Percentiles rank a stretch among this genome's conserved stretches.
These are phyloP conservation scores for Nothobranchius furzeri DNA, from an alignment of 2,113 vertebrate genomes.

Conservation along the genomic window DNA sequence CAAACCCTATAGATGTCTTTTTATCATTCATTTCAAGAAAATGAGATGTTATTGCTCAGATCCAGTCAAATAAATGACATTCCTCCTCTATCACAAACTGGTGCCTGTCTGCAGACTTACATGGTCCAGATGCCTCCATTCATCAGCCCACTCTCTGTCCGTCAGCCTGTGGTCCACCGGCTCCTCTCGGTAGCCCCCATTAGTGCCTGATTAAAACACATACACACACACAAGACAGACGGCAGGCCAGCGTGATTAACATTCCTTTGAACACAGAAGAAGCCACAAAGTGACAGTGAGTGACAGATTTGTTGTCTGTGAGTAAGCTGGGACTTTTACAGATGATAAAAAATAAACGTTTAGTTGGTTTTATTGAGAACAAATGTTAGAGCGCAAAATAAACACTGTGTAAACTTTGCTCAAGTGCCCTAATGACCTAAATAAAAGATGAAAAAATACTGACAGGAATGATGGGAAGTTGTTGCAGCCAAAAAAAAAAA, in stretches of 20 bases:
- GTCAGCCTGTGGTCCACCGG: slow-evolving; percentile 97
- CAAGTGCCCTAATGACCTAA: background rate
- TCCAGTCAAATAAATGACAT: slow-evolving; percentile 35
- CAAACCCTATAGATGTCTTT: too few species aligned
- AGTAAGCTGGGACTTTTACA: background rate
- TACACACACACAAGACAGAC: slow-evolving; percentile 38
- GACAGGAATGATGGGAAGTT: slow-evolving; percentile 11
- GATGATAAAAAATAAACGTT: background rate
- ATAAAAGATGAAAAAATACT: background rate
- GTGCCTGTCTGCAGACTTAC: slow-evolving; percentile 79
- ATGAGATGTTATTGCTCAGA: background rate
- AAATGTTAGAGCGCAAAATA: background rate
- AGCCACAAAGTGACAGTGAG: slow-evolving; percentile 38
- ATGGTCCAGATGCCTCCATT: slow-evolving; percentile 99
- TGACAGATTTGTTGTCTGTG: slow-evolving; percentile 5
- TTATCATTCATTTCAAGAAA: slow-evolving; percentile 11
- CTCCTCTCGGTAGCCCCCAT: slow-evolving; percentile 94
- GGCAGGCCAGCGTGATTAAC: slow-evolving; percentile 53
- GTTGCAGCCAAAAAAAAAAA: background rate
- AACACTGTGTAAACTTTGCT: background rate
- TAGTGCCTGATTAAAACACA: slow-evolving; percentile 83
- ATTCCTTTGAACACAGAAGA: slow-evolving; percentile 29
- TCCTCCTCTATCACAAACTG: slow-evolving; percentile 37
- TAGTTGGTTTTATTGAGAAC: background rate
- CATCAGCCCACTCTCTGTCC: slow-evolving; percentile 97